A percentile compares a stretch with the other conserved stretches of the same genome.
phyloP scores from a whole-genome alignment of 2,888 invertebrate species.

The Aproaerema taeniolella region DNA sequence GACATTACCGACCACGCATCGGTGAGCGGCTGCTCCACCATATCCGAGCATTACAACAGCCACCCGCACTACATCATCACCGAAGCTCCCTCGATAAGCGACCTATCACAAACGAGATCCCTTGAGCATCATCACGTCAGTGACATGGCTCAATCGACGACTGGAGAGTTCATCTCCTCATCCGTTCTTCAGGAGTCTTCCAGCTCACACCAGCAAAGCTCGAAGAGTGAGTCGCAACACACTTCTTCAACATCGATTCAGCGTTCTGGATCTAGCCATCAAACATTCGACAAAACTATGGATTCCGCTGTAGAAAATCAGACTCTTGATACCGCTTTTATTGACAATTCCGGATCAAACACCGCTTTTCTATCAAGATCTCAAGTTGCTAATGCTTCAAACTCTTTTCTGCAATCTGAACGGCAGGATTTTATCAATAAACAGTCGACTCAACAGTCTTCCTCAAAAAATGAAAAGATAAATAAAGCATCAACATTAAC shows the following conservation, averaged over 20 bases:
- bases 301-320: constrained; percentile 56
- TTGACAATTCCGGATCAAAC: constrained; percentile 42
- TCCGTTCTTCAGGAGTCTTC: constrained; percentile 59
- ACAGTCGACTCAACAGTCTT: constrained; percentile 35
- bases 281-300: constrained; percentile 54
- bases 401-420: constrained; percentile 64
- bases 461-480: constrained; percentile 24
- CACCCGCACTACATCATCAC: constrained; percentile 74
- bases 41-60: constrained; percentile 71
- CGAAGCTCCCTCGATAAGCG: constrained; percentile 67
- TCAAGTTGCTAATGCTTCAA: constrained; percentile 53
- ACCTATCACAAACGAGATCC: constrained; percentile 60
- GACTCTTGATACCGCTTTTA: constrained; percentile 64
- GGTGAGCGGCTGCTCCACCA: constrained; percentile 61
- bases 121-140: constrained; percentile 50
- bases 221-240: constrained; percentile 62
- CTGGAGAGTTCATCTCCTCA: constrained; percentile 63
- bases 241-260: constrained; percentile 61
- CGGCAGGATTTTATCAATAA: constrained; percentile 48
- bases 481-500: constrained; percentile 26
- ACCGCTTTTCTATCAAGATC: constrained; percentile 45
- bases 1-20: constrained; percentile 69
- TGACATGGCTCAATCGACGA: constrained; percentile 63
- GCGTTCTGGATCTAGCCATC: constrained; percentile 55
- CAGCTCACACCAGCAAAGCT: constrained; percentile 57